Conservation (phyloP, 2,113 vertebrate genomes). For the Oenanthe oenanthe region DNA sequence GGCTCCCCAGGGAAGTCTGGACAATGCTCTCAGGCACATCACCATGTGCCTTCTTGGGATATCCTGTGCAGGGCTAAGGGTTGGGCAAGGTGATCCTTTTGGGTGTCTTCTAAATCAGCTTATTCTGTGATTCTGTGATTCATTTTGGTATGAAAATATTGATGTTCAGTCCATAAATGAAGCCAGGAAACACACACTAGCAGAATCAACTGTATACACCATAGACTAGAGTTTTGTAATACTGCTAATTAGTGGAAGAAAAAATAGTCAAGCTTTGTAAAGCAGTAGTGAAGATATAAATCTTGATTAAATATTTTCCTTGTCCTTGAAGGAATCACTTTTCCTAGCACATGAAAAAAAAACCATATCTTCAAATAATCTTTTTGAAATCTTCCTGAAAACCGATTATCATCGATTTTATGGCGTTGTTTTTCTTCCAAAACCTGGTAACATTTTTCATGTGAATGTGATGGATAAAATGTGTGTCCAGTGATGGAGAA, state of each 20-base stretch:
- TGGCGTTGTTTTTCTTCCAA: accelerated
- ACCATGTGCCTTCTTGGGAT: too few species aligned
- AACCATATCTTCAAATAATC: accelerated
- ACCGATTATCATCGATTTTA: neutral
- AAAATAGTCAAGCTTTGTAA: neutral
- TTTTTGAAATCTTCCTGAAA: neutral
- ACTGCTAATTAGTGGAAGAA: neutral
- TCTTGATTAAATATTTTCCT: neutral
- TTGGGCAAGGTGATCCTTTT: neutral
- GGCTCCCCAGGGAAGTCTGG: neutral
- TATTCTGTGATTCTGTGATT: neutral
- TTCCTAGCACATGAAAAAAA: neutral
- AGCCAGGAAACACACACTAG: neutral
- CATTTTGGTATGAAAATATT: neutral
- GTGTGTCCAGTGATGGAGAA: neutral
- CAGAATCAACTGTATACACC: neutral
- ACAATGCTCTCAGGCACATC: neutral
- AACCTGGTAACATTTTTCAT: neutral
- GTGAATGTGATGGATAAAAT: neutral
- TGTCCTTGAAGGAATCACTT: neutral
- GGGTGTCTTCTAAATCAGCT: neutral
- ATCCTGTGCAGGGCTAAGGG: neutral
- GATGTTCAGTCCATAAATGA: neutral
- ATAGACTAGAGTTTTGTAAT: neutral
- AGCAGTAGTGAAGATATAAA: neutral